Evolutionary conservation across 2,113 vertebrate species (phyloP).

Genomic region (Aphyosemion australe): DNA sequence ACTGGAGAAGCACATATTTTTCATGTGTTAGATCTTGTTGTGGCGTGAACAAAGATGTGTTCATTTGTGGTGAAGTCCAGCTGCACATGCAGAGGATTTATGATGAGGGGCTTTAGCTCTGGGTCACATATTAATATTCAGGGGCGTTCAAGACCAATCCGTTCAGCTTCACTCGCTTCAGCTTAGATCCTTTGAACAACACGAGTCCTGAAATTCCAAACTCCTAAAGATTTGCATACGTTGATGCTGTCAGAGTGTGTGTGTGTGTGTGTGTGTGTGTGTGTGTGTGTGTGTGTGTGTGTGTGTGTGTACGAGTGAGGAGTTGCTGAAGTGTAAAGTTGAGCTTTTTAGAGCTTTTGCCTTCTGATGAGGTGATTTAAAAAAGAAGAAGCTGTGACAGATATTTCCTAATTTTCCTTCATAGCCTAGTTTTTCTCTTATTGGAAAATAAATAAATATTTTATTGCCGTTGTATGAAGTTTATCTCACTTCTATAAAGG

Average conservation of each 20-base stretch:
- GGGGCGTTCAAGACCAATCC: conserved; percentile 32
- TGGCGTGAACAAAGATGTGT: conserved; percentile 21
- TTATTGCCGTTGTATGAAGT: not conserved
- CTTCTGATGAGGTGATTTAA: conserved; percentile 9
- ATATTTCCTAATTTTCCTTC: not conserved
- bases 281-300: not conserved
- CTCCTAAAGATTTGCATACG: conserved; percentile 28
- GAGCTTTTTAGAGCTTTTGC: conserved; percentile 26
- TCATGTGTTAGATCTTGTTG: not conserved
- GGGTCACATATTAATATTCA: conserved; percentile 59
- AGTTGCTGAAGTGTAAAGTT: conserved; percentile 3
- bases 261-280: not conserved
- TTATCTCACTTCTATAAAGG: not conserved
- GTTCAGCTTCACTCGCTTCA: conserved; percentile 38
- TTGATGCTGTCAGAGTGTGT: not conserved
- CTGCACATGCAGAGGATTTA: conserved; percentile 34
- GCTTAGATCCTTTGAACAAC: conserved; percentile 32
- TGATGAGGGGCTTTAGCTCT: conserved; percentile 41
- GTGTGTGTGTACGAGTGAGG: not conserved
- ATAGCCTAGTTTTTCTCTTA: conserved; percentile 1
- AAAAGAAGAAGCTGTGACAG: not conserved
- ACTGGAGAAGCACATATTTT: too few species aligned
- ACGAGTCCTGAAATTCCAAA: conserved; percentile 15
- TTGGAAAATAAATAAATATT: too few species aligned
- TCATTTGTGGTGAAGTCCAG: conserved; percentile 26